Evolutionary conservation across 2,113 vertebrate species (phyloP), one percentile per base, ranked within the genome.

Genomic region (Terrapene triunguis): DNA sequence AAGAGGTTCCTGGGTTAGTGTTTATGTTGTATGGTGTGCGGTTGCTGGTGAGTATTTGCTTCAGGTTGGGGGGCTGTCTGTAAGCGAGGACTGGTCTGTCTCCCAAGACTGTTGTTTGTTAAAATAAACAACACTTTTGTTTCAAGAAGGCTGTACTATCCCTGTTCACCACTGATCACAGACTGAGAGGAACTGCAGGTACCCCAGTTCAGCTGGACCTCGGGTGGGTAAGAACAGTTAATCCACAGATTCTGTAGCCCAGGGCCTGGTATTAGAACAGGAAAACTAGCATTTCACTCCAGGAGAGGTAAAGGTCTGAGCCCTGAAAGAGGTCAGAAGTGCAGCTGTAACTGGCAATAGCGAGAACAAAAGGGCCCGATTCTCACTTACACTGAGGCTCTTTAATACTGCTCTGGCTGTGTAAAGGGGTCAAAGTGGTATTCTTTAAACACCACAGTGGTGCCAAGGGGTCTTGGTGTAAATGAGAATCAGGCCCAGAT

Each of bases 341-440:
- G 10, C 38, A 24, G 19, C 72, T 74, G n/a, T 38, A 74, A 74
- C n/a, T 42, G 29, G 1, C 42, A 88, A 16, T 22, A 48, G 29
- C 59, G 72, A 59, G 74, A 50, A 80, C 95, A 55, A 35, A 62
- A 62, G 13, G 29, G 59, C 59, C 29, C 2, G 14, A n/a, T 65
- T 65, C 29, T 65, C 62, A 65, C 62, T 65, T 35, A 65, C 32
- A 65, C 62, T 4, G 32, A 65, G 32, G 6, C 29, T 62, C 59
- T 62, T 62, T 62, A 29, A 62, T 1, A 1, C 4, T 51, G 80
- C 51, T 84, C 0, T 0, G 65, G 59, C 78, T 25, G 65, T 5
- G 57, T 35, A 55, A 65, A 82, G 81, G 50, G 65, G 57, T 35
- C 48, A 48, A 74, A 38, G 38, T 0, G 42, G 24, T 17, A 90